Evolutionary conservation across 2,797 vertebrate genomes (phyloP), one percentile per base, ranked within the genome.

Genomic region (Pristis pectinata): DNA sequence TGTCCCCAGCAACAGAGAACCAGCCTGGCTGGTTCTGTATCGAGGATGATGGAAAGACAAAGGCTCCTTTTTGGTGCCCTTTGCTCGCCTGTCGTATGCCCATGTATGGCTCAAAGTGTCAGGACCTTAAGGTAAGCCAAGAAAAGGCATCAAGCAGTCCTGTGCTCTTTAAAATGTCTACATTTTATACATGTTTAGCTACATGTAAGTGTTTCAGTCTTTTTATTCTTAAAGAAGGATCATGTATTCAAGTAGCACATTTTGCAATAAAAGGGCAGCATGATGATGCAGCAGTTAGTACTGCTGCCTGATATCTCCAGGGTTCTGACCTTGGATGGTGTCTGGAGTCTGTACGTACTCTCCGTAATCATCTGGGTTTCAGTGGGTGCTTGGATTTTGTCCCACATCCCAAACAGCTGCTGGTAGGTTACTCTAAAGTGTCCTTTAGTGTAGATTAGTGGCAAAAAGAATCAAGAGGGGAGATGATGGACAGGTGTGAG

Each of bases 1-100:
- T 70, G 74, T 4, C 41, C 67, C 0, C 95, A 99, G 99, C 98
- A 94, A 98, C 98, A 77, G 99, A 99, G 96, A 99, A 99, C 96
- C 98, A 98, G 95, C 98, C 98, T 0, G 98, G 98, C 79, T 99
- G 99, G 98, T 96, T 98, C n/a, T 98, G 97, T 94, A 98, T 97
- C 0, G 98, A 99, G 0, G 98, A 99, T 87, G 98, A 99, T 82
- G 97, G 96, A 95, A 99, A 97, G 96, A 98, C 96, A 34, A 97
- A 97, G 96, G 97, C 97, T 7, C 98, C 98, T 0, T 98, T 98
- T 95, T 98, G 98, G 96, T 98, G 97, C 95, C 98, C 98, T 0
- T 97, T 99, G 87, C 97, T 99, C 49, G 97, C 97, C 89, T 99
- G 98, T 96, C 97, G 97, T 92, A 96, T 98, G 95, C 97, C 98